A percentile compares a stretch with the other conserved stretches of the same genome.
phyloP scores from a whole-genome alignment of 2,888 invertebrate species.

The Polymixis flavicincta region DNA sequence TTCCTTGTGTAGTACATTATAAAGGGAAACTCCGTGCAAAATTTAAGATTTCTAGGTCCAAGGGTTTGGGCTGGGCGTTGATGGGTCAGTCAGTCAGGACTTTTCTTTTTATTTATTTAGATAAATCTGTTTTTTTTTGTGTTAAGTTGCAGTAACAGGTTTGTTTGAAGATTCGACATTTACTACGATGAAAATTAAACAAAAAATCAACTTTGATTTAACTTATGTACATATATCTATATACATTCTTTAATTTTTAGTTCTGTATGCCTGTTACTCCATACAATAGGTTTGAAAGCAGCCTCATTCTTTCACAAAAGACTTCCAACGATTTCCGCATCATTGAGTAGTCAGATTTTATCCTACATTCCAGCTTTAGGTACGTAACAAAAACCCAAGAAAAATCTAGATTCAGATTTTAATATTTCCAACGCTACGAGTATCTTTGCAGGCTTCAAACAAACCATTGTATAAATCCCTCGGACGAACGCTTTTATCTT shows the following conservation, averaged over 20 bases:
- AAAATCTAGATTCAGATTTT: conserved; percentile 67
- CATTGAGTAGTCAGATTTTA: conserved; percentile 4
- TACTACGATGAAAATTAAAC: not conserved
- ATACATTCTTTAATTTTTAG: not conserved
- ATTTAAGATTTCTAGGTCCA: no score
- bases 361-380: conserved; percentile 35
- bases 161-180: not conserved
- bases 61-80: no score
- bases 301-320: not conserved
- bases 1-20: no score
- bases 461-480: conserved; percentile 77
- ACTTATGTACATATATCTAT: not conserved
- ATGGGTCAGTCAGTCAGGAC: no score
- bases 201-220: not conserved
- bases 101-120: no score
- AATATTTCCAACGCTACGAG: conserved; percentile 70
- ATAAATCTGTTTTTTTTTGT: not conserved
- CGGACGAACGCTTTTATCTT: conserved; percentile 79
- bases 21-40: no score
- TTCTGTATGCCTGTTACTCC: not conserved
- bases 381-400: conserved; percentile 43
- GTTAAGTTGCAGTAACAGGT: not conserved
- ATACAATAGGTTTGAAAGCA: not conserved
- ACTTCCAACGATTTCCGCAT: conserved; percentile 6
- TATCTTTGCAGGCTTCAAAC: conserved; percentile 72